A percentile compares a stretch with the other conserved stretches of the same genome.
These are phyloP conservation scores for Diachasma alloeum DNA, from an alignment of 1,140 invertebrate species.

Conservation along the genomic window DNA sequence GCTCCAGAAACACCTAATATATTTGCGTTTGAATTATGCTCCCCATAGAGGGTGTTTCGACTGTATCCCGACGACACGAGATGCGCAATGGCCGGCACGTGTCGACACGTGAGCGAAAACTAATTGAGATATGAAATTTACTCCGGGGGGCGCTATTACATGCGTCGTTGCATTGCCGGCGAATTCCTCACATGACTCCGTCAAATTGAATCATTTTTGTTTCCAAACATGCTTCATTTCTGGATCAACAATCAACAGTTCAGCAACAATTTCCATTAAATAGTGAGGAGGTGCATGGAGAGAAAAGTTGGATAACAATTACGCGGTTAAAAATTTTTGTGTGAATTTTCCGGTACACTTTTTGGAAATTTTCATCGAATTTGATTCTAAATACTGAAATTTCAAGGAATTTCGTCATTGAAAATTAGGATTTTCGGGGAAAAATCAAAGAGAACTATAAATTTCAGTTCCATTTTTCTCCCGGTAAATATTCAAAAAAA, in stretches of 20 bases:
- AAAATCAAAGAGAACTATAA: too few species aligned
- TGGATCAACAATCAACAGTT: background rate
- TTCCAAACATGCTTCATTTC: background rate
- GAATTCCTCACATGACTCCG: background rate
- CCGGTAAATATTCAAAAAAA: too few species aligned
- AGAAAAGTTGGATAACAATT: too few species aligned
- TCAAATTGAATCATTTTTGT: constrained; percentile 14
- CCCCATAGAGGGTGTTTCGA: constrained; percentile 19
- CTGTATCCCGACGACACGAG: constrained; percentile 8
- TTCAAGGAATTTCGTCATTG: too few species aligned
- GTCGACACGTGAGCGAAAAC: constrained; percentile 59
- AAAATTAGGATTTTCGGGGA: too few species aligned
- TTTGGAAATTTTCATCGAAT: too few species aligned
- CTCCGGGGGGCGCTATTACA: constrained; percentile 45
- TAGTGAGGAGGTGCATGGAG: too few species aligned
- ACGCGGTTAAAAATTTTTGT: too few species aligned
- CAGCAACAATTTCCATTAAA: background rate
- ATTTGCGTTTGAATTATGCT: constrained; percentile 56
- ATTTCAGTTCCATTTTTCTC: too few species aligned
- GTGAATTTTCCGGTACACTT: too few species aligned
- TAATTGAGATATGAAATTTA: constrained; percentile 64
- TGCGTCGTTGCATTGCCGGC: background rate
- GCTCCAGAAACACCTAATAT: constrained; percentile 47
- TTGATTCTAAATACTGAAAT: too few species aligned
- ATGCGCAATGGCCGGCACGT: constrained; percentile 49